Percentiles rank a stretch among this genome's conserved stretches.
Conservation (phyloP, 1,140 invertebrate species). For the Lepidotrigona ventralis region DNA sequence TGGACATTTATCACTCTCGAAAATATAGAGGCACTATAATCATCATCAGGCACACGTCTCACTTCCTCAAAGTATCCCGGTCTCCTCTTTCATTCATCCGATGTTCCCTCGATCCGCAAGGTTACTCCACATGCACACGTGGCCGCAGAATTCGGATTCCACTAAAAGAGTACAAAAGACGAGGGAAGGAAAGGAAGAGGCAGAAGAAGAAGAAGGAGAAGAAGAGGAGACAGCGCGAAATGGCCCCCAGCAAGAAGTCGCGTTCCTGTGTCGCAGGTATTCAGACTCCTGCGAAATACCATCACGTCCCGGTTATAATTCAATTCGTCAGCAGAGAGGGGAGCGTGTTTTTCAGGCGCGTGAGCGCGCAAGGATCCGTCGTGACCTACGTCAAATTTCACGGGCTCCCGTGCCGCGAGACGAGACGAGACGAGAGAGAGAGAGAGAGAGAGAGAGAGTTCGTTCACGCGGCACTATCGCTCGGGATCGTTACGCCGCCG, state of each 20-base stretch:
- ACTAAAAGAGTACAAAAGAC: neutral
- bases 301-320: constrained; percentile 33
- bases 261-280: constrained; percentile 21
- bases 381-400: constrained; percentile 60
- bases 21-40: too few species aligned
- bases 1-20: too few species aligned
- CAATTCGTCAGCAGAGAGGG: neutral
- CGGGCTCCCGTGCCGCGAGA: constrained; percentile 21
- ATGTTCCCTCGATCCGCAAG: too few species aligned
- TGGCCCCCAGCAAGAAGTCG: neutral
- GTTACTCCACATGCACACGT: neutral
- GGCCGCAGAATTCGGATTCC: constrained; percentile 1
- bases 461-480: constrained; percentile 19
- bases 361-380: constrained; percentile 28
- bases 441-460: too few species aligned
- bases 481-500: constrained; percentile 3
- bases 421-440: too few species aligned
- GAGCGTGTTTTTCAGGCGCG: constrained; percentile 23
- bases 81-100: too few species aligned
- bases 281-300: constrained; percentile 24
- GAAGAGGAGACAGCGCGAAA: too few species aligned
- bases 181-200: too few species aligned
- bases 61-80: too few species aligned
- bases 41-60: too few species aligned
- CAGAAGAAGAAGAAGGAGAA: too few species aligned